Conservation (phyloP, 1,140 invertebrate genomes). For the Solen grandis region DNA sequence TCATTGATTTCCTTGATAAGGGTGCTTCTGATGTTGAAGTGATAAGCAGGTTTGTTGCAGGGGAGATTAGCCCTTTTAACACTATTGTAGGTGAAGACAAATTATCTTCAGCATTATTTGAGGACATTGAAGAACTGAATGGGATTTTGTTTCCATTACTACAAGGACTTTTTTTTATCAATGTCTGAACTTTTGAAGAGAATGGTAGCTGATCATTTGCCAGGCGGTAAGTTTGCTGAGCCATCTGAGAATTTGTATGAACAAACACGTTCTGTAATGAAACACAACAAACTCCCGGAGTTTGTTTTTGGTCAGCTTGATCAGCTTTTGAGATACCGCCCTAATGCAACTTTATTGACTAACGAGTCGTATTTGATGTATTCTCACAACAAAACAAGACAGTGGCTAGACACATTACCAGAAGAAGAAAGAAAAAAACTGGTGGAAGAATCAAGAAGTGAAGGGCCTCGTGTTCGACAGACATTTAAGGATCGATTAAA, state of each 20-base stretch:
- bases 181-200: background rate
- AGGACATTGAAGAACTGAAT: conserved; percentile 20
- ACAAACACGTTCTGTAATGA: conserved; percentile 1
- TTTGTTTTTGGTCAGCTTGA: conserved; percentile 44
- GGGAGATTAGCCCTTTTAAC: background rate
- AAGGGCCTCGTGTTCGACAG: conserved; percentile 30
- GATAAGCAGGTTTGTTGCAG: conserved; percentile 10
- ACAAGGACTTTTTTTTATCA: background rate
- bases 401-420: conserved; percentile 24
- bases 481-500: conserved; percentile 40
- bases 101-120: background rate
- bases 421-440: conserved; percentile 22
- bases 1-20: conserved; percentile 20
- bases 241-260: conserved; percentile 32
- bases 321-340: conserved; percentile 17
- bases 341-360: conserved; percentile 23
- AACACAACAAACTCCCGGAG: conserved; percentile 49
- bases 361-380: conserved; percentile 35
- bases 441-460: conserved; percentile 19
- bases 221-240: conserved; percentile 6
- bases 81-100: background rate
- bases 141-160: conserved; percentile 6
- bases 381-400: conserved; percentile 32
- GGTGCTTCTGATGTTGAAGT: background rate
- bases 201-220: conserved; percentile 9